Evolutionary conservation across 2,113 vertebrate species (phyloP).

Genomic region (Phalacrocorax carbo): DNA sequence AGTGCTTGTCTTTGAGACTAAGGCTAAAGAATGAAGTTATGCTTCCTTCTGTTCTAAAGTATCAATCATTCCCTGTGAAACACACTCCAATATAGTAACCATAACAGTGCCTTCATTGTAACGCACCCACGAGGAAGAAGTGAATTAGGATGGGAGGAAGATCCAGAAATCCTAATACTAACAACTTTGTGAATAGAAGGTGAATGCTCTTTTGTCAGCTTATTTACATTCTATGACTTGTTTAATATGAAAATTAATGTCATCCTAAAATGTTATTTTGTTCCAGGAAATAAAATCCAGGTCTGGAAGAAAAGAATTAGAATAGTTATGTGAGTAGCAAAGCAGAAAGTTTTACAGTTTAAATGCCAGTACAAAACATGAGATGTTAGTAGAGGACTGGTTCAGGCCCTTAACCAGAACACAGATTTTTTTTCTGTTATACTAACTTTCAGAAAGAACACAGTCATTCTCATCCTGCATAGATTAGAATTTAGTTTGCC

Average conservation of each 20-base stretch:
- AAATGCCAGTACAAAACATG: not conserved
- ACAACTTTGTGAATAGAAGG: constrained; percentile 39
- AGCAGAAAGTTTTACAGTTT: not conserved
- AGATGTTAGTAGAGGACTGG: not conserved
- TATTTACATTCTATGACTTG: constrained; percentile 57
- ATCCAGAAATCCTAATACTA: constrained; percentile 53
- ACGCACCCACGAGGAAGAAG: constrained; percentile 44
- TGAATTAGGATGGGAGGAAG: constrained; percentile 50
- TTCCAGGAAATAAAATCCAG: constrained; percentile 55
- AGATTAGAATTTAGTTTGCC: not conserved
- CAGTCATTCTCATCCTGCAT: not conserved
- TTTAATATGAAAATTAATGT: constrained; percentile 59
- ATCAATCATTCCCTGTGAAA: constrained; percentile 33
- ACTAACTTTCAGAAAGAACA: not conserved
- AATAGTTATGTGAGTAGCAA: not conserved
- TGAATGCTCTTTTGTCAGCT: constrained; percentile 61
- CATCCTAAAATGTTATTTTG: constrained; percentile 19
- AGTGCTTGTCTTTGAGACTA: not conserved
- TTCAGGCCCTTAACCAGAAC: not conserved
- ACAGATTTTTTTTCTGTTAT: not conserved
- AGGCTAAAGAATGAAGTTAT: constrained; percentile 15
- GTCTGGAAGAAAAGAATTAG: not conserved
- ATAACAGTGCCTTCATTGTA: constrained; percentile 52
- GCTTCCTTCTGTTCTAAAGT: constrained; percentile 27
- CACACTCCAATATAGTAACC: not conserved